A percentile compares a stretch with the other conserved stretches of the same genome.
Evolutionary conservation across 2,113 vertebrate genomes (phyloP).

Genomic region (Merops nubicus): DNA sequence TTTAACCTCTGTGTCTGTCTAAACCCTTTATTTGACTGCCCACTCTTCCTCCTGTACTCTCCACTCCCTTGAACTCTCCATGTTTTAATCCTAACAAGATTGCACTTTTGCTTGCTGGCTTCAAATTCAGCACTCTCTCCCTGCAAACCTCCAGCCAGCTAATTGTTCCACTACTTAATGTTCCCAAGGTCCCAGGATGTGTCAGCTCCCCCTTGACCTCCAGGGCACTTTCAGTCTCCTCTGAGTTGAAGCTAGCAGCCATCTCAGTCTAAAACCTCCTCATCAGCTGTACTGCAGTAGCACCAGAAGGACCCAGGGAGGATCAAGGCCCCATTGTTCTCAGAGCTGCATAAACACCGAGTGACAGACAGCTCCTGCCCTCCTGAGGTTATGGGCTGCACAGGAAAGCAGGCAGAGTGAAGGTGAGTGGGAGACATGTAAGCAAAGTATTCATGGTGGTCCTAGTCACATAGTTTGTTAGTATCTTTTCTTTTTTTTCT

Average conservation of each 20-base stretch:
- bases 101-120: neutral
- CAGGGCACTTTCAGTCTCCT: neutral
- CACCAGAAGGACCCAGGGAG: neutral
- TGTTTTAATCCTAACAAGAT: neutral
- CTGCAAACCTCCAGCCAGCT: neutral
- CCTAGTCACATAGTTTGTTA: neutral
- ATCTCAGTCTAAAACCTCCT: neutral
- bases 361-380: constrained; percentile 55
- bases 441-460: neutral
- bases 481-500: neutral
- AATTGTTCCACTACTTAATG: constrained; percentile 1
- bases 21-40: neutral
- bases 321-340: constrained; percentile 27
- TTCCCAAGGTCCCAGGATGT: neutral
- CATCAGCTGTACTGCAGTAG: neutral
- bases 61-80: neutral
- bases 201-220: neutral
- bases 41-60: neutral
- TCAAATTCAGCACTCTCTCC: neutral
- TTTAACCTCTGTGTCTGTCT: neutral
- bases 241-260: neutral
- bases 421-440: neutral
- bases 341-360: constrained; percentile 14
- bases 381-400: constrained; percentile 12
- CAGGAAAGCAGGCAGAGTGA: neutral